Evolutionary conservation across 1,140 invertebrate genomes (phyloP).

Genomic region (Samia ricini): DNA sequence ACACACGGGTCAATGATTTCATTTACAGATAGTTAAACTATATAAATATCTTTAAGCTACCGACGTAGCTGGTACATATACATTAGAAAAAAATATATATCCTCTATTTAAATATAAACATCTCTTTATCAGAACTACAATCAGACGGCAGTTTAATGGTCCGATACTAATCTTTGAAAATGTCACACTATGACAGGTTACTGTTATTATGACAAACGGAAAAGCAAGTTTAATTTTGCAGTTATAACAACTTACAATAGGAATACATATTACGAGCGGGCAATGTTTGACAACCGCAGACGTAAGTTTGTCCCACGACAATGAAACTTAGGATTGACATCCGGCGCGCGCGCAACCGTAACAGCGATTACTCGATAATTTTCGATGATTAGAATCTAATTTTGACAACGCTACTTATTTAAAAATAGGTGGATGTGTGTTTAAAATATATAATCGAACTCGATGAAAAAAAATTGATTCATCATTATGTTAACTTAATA

Average conservation of each 20-base stretch:
- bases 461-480: background rate
- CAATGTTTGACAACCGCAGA: background rate
- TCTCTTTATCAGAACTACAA: slow-evolving; percentile 58
- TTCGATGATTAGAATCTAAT: slow-evolving; percentile 56
- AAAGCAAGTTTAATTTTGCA: background rate
- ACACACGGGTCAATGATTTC: background rate
- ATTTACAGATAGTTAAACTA: background rate
- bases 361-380: slow-evolving; percentile 72
- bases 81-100: slow-evolving; percentile 35
- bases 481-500: no score
- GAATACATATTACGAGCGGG: background rate
- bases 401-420: slow-evolving; percentile 61
- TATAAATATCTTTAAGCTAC: background rate
- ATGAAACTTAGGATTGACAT: slow-evolving; percentile 54
- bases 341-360: slow-evolving; percentile 63
- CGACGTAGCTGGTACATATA: slow-evolving; percentile 4
- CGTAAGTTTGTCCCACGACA: background rate
- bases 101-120: slow-evolving; percentile 56
- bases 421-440: slow-evolving; percentile 28
- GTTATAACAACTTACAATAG: background rate
- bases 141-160: slow-evolving; percentile 56
- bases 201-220: slow-evolving; percentile 59
- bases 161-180: slow-evolving; percentile 56
- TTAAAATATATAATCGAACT: background rate
- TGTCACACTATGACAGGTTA: slow-evolving; percentile 63